Evolutionary conservation across 2,888 invertebrate genomes (phyloP).

Genomic region (Polietes domitor): DNA sequence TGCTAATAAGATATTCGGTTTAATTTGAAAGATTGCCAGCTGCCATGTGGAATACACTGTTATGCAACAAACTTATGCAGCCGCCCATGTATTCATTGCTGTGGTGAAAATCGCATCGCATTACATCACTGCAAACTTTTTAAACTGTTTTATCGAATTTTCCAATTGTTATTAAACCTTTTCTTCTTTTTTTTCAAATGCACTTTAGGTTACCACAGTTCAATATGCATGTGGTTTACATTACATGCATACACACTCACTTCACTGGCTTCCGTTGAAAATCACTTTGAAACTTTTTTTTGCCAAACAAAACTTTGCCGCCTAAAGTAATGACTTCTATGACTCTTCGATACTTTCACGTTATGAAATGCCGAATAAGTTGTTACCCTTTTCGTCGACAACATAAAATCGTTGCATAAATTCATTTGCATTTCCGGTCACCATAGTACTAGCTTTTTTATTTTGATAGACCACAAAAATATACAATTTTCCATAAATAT

Average conservation of each 20-base stretch:
- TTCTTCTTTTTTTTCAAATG: constrained; percentile 8
- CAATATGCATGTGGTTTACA: no score
- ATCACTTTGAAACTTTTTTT: constrained; percentile 42
- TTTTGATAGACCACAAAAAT: constrained; percentile 19
- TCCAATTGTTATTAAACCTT: no score
- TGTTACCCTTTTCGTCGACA: not conserved
- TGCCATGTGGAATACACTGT: no score
- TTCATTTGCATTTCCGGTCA: constrained; percentile 41
- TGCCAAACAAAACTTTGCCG: constrained; percentile 8
- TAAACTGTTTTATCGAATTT: not conserved
- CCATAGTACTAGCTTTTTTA: constrained; percentile 48
- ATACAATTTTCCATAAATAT: constrained; percentile 51
- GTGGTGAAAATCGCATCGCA: no score
- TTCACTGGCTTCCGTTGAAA: constrained; percentile 38
- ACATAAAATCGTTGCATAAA: constrained; percentile 6
- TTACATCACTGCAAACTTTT: not conserved
- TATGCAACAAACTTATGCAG: no score
- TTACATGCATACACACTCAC: no score
- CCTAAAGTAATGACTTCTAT: constrained; percentile 44
- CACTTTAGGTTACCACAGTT: not conserved
- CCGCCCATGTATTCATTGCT: no score
- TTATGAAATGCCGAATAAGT: not conserved
- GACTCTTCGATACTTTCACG: constrained; percentile 38
- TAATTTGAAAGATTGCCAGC: no score
- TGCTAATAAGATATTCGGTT: no score